A percentile compares a stretch with the other conserved stretches of the same genome.
Conservation (phyloP, 2,797 vertebrate species). For the Falco naumanni region DNA sequence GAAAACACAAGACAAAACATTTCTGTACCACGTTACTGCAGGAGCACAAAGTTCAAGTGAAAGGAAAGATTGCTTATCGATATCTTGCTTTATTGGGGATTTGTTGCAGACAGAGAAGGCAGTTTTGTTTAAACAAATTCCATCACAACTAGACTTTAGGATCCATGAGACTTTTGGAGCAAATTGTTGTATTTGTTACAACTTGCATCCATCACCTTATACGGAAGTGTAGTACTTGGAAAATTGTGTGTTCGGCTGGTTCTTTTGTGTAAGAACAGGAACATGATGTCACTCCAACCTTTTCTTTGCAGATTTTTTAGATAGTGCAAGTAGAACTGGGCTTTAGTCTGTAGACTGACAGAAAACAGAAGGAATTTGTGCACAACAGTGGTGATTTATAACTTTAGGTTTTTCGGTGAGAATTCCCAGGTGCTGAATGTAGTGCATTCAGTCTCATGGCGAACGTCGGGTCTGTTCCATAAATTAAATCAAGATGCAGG, state of each 20-base stretch:
- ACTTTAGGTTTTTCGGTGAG: background rate
- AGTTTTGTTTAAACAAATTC: background rate
- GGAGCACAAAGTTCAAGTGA: background rate
- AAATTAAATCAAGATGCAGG: background rate
- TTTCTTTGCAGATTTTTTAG: background rate
- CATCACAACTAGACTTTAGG: background rate
- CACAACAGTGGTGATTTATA: background rate
- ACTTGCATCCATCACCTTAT: background rate
- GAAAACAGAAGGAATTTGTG: background rate
- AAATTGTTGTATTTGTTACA: background rate
- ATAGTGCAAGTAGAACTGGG: background rate
- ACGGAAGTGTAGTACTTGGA: background rate
- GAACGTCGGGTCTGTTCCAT: background rate
- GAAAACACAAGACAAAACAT: background rate
- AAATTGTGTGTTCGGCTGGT: background rate
- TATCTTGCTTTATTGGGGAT: background rate
- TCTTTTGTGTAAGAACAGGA: background rate
- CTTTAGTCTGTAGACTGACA: background rate
- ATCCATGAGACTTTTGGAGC: background rate
- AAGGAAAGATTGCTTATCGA: background rate
- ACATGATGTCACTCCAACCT: background rate
- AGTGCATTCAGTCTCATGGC: background rate
- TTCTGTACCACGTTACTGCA: background rate
- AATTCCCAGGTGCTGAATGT: background rate
- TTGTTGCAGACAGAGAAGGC: background rate